phyloP scores from a whole-genome alignment of 2,888 invertebrate genomes.

The Xestia rhomboidea region DNA sequence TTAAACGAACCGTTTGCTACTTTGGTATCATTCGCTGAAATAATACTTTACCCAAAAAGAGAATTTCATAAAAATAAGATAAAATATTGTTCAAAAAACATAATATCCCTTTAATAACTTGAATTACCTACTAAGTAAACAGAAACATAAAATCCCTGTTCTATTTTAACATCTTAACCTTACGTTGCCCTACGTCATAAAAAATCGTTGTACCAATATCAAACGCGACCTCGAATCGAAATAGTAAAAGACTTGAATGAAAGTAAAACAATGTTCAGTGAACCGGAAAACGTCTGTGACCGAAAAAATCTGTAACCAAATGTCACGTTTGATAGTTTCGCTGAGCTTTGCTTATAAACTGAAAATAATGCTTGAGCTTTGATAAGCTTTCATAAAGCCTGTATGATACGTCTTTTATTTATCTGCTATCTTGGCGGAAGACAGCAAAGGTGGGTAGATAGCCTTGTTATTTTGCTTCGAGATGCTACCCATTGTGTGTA shows the following conservation, averaged over 20 bases:
- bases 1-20: constrained; percentile 3
- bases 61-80: constrained; percentile 13
- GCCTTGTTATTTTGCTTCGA: constrained; percentile 27
- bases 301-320: constrained; percentile 39
- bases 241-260: constrained; percentile 56
- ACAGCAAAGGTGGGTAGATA: constrained; percentile 15
- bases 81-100: constrained; percentile 20
- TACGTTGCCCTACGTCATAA: constrained; percentile 43
- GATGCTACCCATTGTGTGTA: constrained; percentile 28
- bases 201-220: constrained; percentile 48
- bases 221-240: constrained; percentile 42
- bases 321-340: constrained; percentile 38
- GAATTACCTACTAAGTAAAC: constrained; percentile 14
- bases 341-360: constrained; percentile 39
- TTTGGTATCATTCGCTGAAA: constrained; percentile 16
- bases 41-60: constrained; percentile 26
- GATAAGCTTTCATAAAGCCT: constrained; percentile 36
- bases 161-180: constrained; percentile 47
- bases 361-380: constrained; percentile 35
- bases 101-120: neutral
- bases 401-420: constrained; percentile 26
- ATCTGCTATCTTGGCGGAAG: constrained; percentile 7
- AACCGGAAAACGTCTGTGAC: constrained; percentile 55
- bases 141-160: constrained; percentile 32
- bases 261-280: constrained; percentile 62